These are phyloP conservation scores for Drosophila birchii DNA, from an alignment of 2,888 invertebrate genomes.

Conservation along the genomic window DNA sequence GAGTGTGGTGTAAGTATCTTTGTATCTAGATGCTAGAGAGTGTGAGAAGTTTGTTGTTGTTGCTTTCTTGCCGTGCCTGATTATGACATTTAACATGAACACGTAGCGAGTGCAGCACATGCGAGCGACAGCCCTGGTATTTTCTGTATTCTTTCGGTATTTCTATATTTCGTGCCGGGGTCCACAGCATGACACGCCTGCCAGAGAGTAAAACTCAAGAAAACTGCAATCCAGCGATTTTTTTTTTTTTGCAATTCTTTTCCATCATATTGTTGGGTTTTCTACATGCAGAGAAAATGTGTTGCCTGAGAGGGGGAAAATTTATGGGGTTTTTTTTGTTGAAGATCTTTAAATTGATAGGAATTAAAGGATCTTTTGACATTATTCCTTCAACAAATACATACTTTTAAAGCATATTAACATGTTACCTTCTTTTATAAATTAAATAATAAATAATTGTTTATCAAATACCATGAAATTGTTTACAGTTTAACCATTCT, in stretches of 20 bases:
- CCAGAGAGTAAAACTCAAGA: constrained; percentile 20
- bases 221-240: constrained; percentile 45
- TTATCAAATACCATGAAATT: not conserved
- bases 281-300: not conserved
- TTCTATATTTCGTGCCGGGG: constrained; percentile 28
- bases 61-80: constrained; percentile 53
- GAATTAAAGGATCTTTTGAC: not conserved
- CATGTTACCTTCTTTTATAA: not conserved
- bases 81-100: constrained; percentile 80
- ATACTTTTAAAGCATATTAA: not conserved
- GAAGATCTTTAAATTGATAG: not conserved
- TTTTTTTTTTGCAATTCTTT: constrained; percentile 31
- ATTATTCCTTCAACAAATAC: too few species aligned
- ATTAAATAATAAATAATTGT: not conserved
- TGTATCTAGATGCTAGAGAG: constrained; percentile 51
- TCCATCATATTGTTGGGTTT: constrained; percentile 50
- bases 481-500: not conserved
- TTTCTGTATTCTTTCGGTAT: constrained; percentile 36
- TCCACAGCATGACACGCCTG: constrained; percentile 54
- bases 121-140: constrained; percentile 58
- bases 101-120: constrained; percentile 69
- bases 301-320: not conserved
- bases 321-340: too few species aligned
- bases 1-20: not conserved
- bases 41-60: constrained; percentile 21